phyloP scores from a whole-genome alignment of 2,888 invertebrate genomes.

The Hirtodrosophila histrioides region DNA sequence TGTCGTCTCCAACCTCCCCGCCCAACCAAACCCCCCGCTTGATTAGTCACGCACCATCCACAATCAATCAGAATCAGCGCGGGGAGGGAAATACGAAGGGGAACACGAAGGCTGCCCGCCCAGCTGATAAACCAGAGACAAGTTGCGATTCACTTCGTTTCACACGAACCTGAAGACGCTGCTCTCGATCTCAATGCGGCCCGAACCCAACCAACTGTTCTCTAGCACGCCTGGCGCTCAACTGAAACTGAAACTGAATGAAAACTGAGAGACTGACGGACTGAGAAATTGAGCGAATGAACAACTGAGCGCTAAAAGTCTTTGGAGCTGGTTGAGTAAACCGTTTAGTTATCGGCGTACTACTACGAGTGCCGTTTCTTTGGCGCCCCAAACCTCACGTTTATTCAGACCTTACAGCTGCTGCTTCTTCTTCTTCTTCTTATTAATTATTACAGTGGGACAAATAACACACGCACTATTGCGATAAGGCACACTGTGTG shows the following conservation, averaged over 20 bases:
- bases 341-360: constrained; percentile 43
- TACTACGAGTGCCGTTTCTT: constrained; percentile 45
- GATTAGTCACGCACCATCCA: constrained; percentile 46
- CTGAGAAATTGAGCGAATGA: constrained; percentile 6
- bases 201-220: constrained; percentile 47
- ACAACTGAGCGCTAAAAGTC: constrained; percentile 28
- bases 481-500: constrained; percentile 23
- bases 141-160: neutral
- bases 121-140: constrained; percentile 41
- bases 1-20: neutral
- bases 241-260: constrained; percentile 61
- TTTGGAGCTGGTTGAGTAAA: constrained; percentile 19
- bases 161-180: neutral
- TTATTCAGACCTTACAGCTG: constrained; percentile 22
- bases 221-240: constrained; percentile 70
- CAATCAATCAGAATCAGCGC: constrained; percentile 59
- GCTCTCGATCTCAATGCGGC: constrained; percentile 15
- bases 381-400: constrained; percentile 40
- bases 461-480: constrained; percentile 20
- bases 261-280: constrained; percentile 16
- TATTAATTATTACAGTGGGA: constrained; percentile 22
- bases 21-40: neutral
- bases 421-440: constrained; percentile 13
- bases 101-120: constrained; percentile 31
- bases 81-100: constrained; percentile 16